Base-by-base conservation (phyloP, 2,888 invertebrate species). In the Stenchaetothrips biformis region DNA sequence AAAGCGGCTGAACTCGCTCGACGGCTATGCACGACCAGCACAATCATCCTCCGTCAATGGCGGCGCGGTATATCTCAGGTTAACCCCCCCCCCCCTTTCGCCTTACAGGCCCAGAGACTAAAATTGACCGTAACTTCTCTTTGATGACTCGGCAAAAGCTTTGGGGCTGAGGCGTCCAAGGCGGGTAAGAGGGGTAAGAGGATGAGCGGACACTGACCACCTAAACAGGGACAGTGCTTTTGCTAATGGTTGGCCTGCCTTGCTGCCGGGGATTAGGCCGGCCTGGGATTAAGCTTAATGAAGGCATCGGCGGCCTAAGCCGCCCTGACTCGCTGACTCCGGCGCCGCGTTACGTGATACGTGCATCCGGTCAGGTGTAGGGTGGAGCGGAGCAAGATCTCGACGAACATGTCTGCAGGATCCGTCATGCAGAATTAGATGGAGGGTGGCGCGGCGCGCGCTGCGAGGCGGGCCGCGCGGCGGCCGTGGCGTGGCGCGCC, bases 151-250 rank as follows among this genome's bases (percentile, higher is more conserved):
- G 25, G 67, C 67, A 74, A 74, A 74, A 74, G 67, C 67, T 4
- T n/a, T 8, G 2, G 59, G 18, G 13, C 7, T 8, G 2, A 16
- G 18, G 13, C 7, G 67, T 25, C 67, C 0, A 25, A 8, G 21
- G n/a, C 67, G 67, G 67, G 67, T 53, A 53, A 53, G 67, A 8
- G 21, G 11, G 67, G 21, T 74, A 74, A 74, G 67, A 74, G 67
- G 67, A 74, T 74, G 67, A 67, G 67, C 0, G 67, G 67, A 74
- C 67, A 74, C 67, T 74, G 67, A 74, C 67, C 67, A 74, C 67
- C 67, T 74, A 74, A 74, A 74, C 67, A 74, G 67, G 67, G 67
- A 9, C 67, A 53, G 53, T 53, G 53, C 53, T 53, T 53, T 53
- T 25, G 21, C 67, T 74, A 74, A 74, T 74, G 67, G 67, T 74